phyloP scores from a whole-genome alignment of 2,888 invertebrate species.

The Cyrtodaria siliqua region DNA sequence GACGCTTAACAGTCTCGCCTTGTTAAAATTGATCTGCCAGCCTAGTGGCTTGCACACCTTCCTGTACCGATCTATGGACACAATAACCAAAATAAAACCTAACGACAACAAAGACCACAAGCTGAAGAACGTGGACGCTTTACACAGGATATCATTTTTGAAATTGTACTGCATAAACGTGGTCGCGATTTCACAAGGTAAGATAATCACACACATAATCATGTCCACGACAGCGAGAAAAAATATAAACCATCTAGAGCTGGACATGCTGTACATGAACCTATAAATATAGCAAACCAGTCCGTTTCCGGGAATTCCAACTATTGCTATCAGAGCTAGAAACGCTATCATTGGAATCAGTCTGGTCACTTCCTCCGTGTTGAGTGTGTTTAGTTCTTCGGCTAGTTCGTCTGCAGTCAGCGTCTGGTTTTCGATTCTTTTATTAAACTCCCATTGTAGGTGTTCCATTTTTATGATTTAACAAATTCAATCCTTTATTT shows the following conservation, averaged over 20 bases:
- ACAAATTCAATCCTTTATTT: too few species aligned
- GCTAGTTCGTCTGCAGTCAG: too few species aligned
- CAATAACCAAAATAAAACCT: constrained; percentile 57
- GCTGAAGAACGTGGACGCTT: constrained; percentile 52
- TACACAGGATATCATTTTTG: constrained; percentile 46
- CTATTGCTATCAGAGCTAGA: constrained; percentile 45
- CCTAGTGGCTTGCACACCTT: constrained; percentile 72
- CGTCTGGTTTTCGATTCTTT: too few species aligned
- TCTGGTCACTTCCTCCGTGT: constrained; percentile 53
- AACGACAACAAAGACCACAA: constrained; percentile 48
- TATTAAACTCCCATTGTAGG: too few species aligned
- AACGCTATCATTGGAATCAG: constrained; percentile 60
- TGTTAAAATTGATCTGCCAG: constrained; percentile 67
- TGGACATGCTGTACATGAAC: constrained; percentile 57
- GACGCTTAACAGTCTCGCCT: constrained; percentile 56
- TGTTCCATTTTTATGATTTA: too few species aligned
- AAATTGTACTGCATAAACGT: constrained; percentile 62
- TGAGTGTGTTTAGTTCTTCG: too few species aligned
- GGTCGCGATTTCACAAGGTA: constrained; percentile 63
- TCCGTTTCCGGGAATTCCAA: constrained; percentile 66
- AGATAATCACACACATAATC: constrained; percentile 55
- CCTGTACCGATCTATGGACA: constrained; percentile 70
- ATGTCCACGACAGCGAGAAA: constrained; percentile 66
- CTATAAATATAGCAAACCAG: constrained; percentile 67
- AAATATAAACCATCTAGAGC: constrained; percentile 66